Evolutionary conservation across 2,797 vertebrate genomes (phyloP), one percentile per base, ranked within the genome.

Genomic region (Peromyscus eremicus): DNA sequence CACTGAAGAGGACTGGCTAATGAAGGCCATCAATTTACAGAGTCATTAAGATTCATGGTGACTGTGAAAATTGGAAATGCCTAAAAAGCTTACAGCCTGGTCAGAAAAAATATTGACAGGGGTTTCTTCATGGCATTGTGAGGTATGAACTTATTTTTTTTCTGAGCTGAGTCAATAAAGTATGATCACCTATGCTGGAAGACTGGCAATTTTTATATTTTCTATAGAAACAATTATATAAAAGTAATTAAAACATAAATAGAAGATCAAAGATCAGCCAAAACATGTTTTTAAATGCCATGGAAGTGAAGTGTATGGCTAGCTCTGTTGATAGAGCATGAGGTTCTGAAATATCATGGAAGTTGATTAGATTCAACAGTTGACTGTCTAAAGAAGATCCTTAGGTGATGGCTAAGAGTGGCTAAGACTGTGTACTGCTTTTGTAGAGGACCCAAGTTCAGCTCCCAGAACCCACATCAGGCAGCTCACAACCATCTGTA

Each of bases 231-330:
- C 32, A 62, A 83, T 57, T 87, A 83, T 43, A 79, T 14, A 57
- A 91, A 92, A 87, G 40, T n/a, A 75, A n/a, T 55, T 77, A 82
- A 92, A 60, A 82, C 57, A 82, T 6, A 19, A 89, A 87, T 52
- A 92, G 55, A 16, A 85, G 29, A 66, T 55, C 40, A 81, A 94
- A 92, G 66, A 29, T 46, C 34, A 84, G 46, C 21, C 85, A n/a
- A 37, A 57, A 68, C 37, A 37, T 34, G 21, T 43, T 43, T 57
- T 75, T 43, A 60, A 86, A 75, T 57, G 27, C 12, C 25, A 43
- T 34, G 17, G 2, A 60, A n/a, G 55, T 83, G 2, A 60, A n/a
- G 37, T 71, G 23, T 52, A 23, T 86, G n/a, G 27, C 16, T 64
- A 64, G 37, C 9, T 83, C 9, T 32, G 60, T 43, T 29, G 25